Conservation (phyloP, 35 echinoderm and acorn worm species). For the Apostichopus japonicus region DNA sequence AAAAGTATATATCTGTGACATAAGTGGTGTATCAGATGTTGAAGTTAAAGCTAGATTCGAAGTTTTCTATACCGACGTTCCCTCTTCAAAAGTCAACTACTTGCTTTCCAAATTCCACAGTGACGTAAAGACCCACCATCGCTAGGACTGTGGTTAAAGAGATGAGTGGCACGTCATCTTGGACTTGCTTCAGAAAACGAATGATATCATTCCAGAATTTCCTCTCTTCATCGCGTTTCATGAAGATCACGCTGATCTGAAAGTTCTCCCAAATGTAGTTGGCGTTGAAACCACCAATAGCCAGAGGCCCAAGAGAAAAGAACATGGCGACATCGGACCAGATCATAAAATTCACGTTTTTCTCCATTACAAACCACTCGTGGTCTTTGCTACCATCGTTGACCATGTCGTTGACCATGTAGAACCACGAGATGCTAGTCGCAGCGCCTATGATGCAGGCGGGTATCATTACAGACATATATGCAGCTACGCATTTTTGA, state of each 20-base stretch:
- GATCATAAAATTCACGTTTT: conserved; percentile 37
- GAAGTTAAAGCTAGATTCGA: no score
- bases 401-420: background rate
- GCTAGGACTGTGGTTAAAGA: conserved; percentile 19
- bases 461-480: conserved; percentile 30
- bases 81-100: background rate
- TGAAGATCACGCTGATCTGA: conserved; percentile 19
- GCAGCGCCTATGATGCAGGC: background rate
- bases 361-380: background rate
- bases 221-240: background rate
- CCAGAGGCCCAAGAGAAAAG: conserved; percentile 21
- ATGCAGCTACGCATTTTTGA: conserved; percentile 11
- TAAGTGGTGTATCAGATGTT: no score
- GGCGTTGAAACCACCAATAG: conserved; percentile 13
- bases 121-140: conserved; percentile 16
- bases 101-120: conserved; percentile 32
- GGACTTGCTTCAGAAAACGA: background rate
- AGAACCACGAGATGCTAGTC: conserved; percentile 25
- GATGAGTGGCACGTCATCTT: conserved; percentile 2
- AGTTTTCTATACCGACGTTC: no score
- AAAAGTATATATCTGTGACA: no score
- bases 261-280: conserved; percentile 42
- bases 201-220: conserved; percentile 13
- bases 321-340: conserved; percentile 38
- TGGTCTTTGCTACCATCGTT: background rate